Base-by-base conservation (phyloP, 2,113 vertebrate species). In the Danionella cerebrum region DNA sequence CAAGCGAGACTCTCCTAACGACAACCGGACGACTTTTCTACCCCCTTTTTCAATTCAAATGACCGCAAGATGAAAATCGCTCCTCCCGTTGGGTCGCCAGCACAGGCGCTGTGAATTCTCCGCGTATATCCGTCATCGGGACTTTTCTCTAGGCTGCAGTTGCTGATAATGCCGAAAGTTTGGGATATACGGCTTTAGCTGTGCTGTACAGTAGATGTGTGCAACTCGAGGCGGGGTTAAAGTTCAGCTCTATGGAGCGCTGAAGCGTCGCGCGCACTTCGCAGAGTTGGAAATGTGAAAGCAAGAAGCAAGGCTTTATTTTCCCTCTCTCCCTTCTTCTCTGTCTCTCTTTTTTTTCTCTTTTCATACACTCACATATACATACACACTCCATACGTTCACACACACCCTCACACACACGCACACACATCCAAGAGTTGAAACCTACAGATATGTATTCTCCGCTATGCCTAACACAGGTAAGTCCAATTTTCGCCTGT, bases 391-490 rank as follows among this genome's bases (percentile, higher is more conserved):
- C n/a, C n/a, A n/a, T n/a, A n/a, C n/a, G n/a, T n/a, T n/a, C 77
- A 84, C 83, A 82, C 64, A 74, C 75, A 73, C 65, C 45, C 72
- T 70, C 74, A 51, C 74, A 31, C 76, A 58, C 76, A 59, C 66
- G 69, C 82, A 70, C 69, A 73, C 82, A 69, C 73, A 59, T 81
- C 87, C 85, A 85, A 86, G 80, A 75, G 44, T 48, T 71, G 82
- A 82, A 82, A 76, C 75, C 81, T 79, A 88, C 91, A 92, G 91
- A 88, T 85, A 96, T 96, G 94, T 96, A 96, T 89, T 95, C 94
- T 87, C 94, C 94, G 86, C 91, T 96, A 88, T 96, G 94, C 86
- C 89, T 96, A 75, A 95, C 93, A 79, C 94, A 95, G 94, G 93
- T 96, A 92, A 93, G 94, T 89, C 76, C 82, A 73, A 78, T 76